A percentile compares a stretch with the other conserved stretches of the same genome.
phyloP scores from a whole-genome alignment of 2,797 vertebrate genomes.

The Acanthis flammea region DNA sequence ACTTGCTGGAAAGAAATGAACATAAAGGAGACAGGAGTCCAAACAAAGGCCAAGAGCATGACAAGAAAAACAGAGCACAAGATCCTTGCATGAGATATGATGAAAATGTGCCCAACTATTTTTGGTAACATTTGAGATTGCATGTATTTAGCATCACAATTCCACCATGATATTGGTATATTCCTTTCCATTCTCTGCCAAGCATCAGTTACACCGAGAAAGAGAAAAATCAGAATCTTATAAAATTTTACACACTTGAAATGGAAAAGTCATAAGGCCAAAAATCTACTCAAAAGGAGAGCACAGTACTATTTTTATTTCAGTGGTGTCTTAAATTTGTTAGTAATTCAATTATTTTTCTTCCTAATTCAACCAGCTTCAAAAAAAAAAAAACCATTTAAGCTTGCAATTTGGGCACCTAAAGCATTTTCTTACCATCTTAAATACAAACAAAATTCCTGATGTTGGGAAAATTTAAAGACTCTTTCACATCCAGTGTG shows the following conservation, averaged over 20 bases:
- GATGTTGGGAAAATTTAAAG: not conserved
- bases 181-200: not conserved
- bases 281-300: not conserved
- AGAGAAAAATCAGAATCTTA: not conserved
- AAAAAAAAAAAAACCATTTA: not conserved
- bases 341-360: not conserved
- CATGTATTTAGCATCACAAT: not conserved
- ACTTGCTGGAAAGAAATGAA: not conserved
- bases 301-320: not conserved
- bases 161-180: not conserved
- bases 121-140: not conserved
- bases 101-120: not conserved
- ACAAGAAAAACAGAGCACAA: not conserved
- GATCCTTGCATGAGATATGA: fast-evolving
- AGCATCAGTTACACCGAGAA: not conserved
- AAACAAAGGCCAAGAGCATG: not conserved
- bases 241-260: not conserved
- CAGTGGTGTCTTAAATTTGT: not conserved
- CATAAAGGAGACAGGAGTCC: fast-evolving
- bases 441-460: not conserved
- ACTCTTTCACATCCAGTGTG: not conserved
- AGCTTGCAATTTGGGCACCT: not conserved
- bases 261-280: not conserved
- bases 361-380: not conserved
- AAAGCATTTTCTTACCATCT: not conserved